Conservation (phyloP, 1,140 invertebrate species). For the Leptopilina clavipes region DNA sequence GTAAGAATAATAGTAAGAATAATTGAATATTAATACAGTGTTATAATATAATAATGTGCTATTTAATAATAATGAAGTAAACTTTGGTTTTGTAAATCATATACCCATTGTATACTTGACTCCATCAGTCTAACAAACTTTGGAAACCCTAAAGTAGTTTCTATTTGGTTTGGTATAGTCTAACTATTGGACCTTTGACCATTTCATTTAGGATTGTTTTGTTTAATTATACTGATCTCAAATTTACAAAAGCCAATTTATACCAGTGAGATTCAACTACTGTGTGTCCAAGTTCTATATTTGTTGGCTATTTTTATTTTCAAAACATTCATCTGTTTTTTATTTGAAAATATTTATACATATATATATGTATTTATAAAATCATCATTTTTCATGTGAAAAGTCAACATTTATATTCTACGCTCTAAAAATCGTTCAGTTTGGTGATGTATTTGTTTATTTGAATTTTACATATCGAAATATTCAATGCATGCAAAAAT, state of each 20-base stretch:
- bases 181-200: conserved; percentile 4
- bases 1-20: too few species aligned
- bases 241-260: conserved; percentile 17
- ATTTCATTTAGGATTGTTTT: conserved; percentile 14
- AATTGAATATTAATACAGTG: not conserved
- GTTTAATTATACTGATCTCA: conserved; percentile 20
- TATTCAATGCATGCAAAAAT: conserved; percentile 34
- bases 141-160: conserved; percentile 4
- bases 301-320: not conserved
- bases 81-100: conserved; percentile 1
- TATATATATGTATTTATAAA: not conserved
- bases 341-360: not conserved
- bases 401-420: conserved; percentile 16
- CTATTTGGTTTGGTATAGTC: not conserved
- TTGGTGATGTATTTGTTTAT: conserved; percentile 16
- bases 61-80: not conserved
- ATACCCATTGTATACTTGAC: not conserved
- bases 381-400: conserved; percentile 10
- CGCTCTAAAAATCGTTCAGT: not conserved
- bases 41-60: too few species aligned
- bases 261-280: not conserved
- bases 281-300: not conserved
- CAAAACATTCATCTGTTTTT: not conserved
- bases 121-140: not conserved
- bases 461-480: conserved; percentile 16